Evolutionary conservation across 2,113 vertebrate species (phyloP), one percentile per base, ranked within the genome.

Genomic region (Myrmophylax atrothorax): DNA sequence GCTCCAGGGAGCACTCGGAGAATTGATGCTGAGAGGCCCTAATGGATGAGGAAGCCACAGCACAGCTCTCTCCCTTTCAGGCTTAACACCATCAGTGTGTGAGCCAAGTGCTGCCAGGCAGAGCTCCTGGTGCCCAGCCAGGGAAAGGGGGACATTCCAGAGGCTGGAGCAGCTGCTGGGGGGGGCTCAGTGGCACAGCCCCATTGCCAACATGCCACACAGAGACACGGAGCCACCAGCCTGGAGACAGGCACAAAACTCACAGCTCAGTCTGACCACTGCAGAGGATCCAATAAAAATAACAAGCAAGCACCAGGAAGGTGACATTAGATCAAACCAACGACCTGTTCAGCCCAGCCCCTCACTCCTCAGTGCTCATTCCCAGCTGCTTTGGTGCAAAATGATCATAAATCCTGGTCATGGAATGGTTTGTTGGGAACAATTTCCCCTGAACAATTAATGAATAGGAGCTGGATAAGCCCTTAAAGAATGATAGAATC

Each of bases 81-180:
- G 56, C 37, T 74, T 47, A 46, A 75, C 2, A 29, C 9, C 46
- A 3, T 4, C 24, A 40, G 58, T 0, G 8, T 0, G 1, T 0
- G 29, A 69, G n/a, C 33, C 69, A 55, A 24, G 64, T 55, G 1
- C 5, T 83, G 77, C 33, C 94, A 44, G 12, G 55, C 23, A 2
- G 52, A 93, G 68, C 14, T 28, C 31, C 53, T 42, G 75, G 46
- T 25, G 44, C 9, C 3, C 70, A 73, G 84, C n/a, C 84, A 96
- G 79, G 37, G 37, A 6, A 42, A 76, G 22, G 7, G 37, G 14
- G 89, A 50, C 1, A 2, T 38, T 87, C 40, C 56, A 49, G 55
- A 15, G 66, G 24, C 16, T 87, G 66, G 60, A 53, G 35, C 67
- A 89, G 69, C 81, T 84, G 73, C 52, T 4, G 66, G 60, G 8